Evolutionary conservation across 2,888 invertebrate species (phyloP).

Genomic region (Callimorpha dominula): DNA sequence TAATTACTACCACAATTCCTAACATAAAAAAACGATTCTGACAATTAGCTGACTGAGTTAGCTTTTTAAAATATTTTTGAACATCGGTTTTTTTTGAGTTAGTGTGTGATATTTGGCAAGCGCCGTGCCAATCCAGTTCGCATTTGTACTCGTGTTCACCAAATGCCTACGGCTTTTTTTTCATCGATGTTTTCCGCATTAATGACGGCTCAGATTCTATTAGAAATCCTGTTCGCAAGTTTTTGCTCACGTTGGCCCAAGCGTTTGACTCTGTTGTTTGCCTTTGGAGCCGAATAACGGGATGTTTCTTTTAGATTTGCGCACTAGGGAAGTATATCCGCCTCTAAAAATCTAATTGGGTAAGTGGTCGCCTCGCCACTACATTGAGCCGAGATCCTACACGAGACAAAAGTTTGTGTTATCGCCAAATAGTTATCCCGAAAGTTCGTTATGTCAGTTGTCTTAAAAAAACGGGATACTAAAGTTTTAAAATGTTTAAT

Average conservation of each 20-base stretch:
- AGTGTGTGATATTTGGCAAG: not conserved
- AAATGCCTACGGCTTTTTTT: slow-evolving; percentile 64
- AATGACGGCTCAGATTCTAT: slow-evolving; percentile 64
- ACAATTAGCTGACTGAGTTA: not conserved
- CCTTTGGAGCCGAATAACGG: not conserved
- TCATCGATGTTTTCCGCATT: slow-evolving; percentile 68
- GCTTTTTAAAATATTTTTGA: not conserved
- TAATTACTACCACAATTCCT: too few species aligned
- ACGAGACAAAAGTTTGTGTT: too few species aligned
- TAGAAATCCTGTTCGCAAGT: slow-evolving; percentile 74
- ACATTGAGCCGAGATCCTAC: too few species aligned
- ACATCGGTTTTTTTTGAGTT: not conserved
- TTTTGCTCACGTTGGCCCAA: slow-evolving; percentile 51
- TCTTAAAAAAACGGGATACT: too few species aligned
- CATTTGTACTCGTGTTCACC: slow-evolving; percentile 49
- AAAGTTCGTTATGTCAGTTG: too few species aligned
- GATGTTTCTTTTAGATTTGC: not conserved
- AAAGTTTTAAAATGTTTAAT: too few species aligned
- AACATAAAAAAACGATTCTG: not conserved
- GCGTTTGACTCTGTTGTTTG: slow-evolving; percentile 46
- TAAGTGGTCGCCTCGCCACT: too few species aligned
- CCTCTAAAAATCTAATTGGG: too few species aligned
- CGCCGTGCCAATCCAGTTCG: not conserved
- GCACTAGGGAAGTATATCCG: not conserved
- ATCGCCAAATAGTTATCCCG: too few species aligned